These are phyloP conservation scores for Philotrypesis tridentata DNA, from an alignment of 1,140 invertebrate species.

Conservation along the genomic window DNA sequence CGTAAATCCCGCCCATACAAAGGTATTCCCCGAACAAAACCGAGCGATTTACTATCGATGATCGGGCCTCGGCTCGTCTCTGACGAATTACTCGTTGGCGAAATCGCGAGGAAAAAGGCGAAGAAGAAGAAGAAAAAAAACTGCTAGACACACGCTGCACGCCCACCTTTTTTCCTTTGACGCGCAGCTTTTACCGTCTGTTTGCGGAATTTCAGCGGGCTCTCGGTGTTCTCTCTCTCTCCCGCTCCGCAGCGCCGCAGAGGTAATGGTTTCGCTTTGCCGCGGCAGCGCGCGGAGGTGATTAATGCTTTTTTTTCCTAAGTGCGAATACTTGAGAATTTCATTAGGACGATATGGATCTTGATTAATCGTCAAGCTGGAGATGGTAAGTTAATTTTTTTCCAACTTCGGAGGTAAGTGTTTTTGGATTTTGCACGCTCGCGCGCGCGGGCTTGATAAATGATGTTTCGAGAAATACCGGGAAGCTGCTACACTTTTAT, in stretches of 20 bases:
- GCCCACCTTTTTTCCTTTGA: conserved; percentile 7
- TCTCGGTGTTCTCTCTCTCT: too few species aligned
- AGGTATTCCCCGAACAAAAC: conserved; percentile 14
- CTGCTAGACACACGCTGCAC: conserved; percentile 9
- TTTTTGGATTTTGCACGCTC: not conserved
- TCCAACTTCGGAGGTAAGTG: not conserved
- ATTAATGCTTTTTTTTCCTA: conserved; percentile 43
- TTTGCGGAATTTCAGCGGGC: conserved; percentile 33
- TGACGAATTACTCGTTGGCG: conserved; percentile 49
- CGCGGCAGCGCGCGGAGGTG: not conserved
- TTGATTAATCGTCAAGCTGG: conserved; percentile 41
- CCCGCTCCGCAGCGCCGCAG: too few species aligned
- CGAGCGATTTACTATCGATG: conserved; percentile 48
- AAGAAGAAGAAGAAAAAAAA: too few species aligned
- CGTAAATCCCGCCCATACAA: too few species aligned
- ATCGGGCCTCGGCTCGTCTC: conserved; percentile 48
- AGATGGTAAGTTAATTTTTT: conserved; percentile 21
- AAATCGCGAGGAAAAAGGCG: too few species aligned
- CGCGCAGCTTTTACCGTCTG: conserved; percentile 15
- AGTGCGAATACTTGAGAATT: conserved; percentile 39
- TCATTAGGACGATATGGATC: conserved; percentile 44
- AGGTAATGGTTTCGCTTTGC: not conserved
- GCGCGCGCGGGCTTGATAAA: not conserved
- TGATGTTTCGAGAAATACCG: not conserved
- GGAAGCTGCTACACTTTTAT: too few species aligned